phyloP scores from a whole-genome alignment of 2,888 invertebrate species.

The Aleiodes leptofemur region DNA sequence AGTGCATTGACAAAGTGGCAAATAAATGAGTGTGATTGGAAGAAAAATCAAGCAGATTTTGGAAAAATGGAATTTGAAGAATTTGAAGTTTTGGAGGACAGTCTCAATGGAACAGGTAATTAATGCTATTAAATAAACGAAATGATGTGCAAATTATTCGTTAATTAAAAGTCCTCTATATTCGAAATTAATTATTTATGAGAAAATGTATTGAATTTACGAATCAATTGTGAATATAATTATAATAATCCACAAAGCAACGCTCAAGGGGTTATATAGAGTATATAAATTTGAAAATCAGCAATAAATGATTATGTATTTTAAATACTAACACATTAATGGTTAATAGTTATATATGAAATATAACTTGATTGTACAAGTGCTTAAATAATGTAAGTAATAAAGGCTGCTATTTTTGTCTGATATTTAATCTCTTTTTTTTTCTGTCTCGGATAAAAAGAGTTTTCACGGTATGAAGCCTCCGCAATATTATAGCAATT shows the following conservation, averaged over 20 bases:
- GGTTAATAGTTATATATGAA: background rate
- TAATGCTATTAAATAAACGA: background rate
- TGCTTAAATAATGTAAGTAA: background rate
- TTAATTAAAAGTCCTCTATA: too few species aligned
- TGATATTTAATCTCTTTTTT: too few species aligned
- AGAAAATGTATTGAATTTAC: too few species aligned
- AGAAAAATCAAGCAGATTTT: conserved; percentile 79
- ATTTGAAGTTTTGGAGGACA: conserved; percentile 84
- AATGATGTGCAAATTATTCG: too few species aligned
- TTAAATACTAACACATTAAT: background rate
- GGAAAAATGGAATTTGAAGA: conserved; percentile 92
- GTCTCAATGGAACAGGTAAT: conserved; percentile 74
- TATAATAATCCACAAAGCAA: conserved; percentile 10
- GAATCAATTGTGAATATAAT: too few species aligned
- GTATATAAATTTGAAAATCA: background rate
- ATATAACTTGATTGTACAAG: conserved; percentile 6
- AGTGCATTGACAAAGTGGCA: conserved; percentile 71
- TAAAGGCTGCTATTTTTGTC: conserved; percentile 5
- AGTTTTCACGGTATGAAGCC: too few species aligned
- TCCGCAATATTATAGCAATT: background rate
- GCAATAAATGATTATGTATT: background rate
- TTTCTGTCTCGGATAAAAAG: too few species aligned
- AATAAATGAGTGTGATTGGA: conserved; percentile 76
- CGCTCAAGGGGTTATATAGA: too few species aligned
- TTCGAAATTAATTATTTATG: too few species aligned